phyloP scores from a whole-genome alignment of 2,888 invertebrate species.

The Scaptomyza parva region DNA sequence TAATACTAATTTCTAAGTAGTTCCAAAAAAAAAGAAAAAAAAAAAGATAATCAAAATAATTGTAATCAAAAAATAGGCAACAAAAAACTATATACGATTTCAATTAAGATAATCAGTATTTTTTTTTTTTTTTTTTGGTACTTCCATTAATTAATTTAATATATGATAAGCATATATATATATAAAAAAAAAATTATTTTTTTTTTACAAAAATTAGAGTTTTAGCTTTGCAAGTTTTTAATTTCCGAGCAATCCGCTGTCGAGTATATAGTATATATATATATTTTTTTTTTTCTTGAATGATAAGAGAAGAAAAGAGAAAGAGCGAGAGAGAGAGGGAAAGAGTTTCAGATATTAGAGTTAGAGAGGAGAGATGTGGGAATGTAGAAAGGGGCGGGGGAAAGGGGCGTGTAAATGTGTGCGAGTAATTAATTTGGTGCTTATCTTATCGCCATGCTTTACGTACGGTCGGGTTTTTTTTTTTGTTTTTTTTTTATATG shows the following conservation, averaged over 20 bases:
- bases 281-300: conserved; percentile 9
- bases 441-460: conserved; percentile 66
- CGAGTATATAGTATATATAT: too few relatives aligned
- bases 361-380: conserved; percentile 11
- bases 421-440: conserved; percentile 68
- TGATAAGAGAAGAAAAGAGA: conserved; percentile 9
- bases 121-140: not conserved
- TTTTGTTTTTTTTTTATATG: not conserved
- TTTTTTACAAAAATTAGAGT: not conserved
- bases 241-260: not conserved
- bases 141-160: not conserved
- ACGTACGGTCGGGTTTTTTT: conserved; percentile 10
- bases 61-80: not conserved
- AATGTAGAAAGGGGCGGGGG: not conserved
- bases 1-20: conserved; percentile 7
- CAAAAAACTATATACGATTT: too few relatives aligned
- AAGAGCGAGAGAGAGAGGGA: too few relatives aligned
- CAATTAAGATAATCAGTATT: not conserved
- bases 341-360: conserved; percentile 42
- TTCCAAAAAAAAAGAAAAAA: not conserved
- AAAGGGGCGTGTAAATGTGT: not conserved
- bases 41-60: conserved; percentile 1
- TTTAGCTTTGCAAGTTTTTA: not conserved
- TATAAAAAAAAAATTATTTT: not conserved
- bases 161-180: not conserved